phyloP scores from a whole-genome alignment of 2,888 invertebrate species.

The Heliconius aoede region DNA sequence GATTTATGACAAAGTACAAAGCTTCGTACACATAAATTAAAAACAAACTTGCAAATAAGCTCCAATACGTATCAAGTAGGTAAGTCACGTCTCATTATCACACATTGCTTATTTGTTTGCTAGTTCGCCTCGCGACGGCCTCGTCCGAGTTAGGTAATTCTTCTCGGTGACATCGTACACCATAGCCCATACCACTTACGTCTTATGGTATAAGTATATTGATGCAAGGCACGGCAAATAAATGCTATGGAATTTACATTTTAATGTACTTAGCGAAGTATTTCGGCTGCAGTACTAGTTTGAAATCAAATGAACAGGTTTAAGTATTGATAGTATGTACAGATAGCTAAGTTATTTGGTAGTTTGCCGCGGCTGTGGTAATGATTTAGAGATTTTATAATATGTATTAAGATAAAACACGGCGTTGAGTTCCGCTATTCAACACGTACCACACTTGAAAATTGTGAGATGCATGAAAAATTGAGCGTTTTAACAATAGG shows the following conservation, averaged over 20 bases:
- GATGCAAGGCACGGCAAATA: slow-evolving; percentile 5
- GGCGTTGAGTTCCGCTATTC: background rate
- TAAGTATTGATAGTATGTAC: background rate
- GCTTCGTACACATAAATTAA: background rate
- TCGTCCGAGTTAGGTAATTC: slow-evolving; percentile 44
- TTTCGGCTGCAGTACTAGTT: background rate
- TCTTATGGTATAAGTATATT: background rate
- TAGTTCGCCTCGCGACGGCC: slow-evolving; percentile 26
- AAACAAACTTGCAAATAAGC: background rate
- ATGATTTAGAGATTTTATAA: background rate
- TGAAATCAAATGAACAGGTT: slow-evolving; percentile 11
- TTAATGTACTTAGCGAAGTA: background rate
- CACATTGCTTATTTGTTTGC: slow-evolving; percentile 25
- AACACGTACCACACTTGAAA: background rate
- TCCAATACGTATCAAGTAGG: slow-evolving; percentile 9
- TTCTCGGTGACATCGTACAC: slow-evolving; percentile 36
- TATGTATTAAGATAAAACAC: background rate
- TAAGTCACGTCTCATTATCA: slow-evolving; percentile 28
- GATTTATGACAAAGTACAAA: background rate
- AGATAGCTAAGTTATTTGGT: background rate
- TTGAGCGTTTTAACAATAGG: background rate
- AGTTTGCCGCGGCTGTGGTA: background rate
- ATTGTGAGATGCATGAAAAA: background rate
- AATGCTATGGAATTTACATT: slow-evolving; percentile 10
- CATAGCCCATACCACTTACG: slow-evolving; percentile 17